These are phyloP conservation scores for Spea bombifrons DNA, from an alignment of 2,113 vertebrate species.

Conservation along the genomic window DNA sequence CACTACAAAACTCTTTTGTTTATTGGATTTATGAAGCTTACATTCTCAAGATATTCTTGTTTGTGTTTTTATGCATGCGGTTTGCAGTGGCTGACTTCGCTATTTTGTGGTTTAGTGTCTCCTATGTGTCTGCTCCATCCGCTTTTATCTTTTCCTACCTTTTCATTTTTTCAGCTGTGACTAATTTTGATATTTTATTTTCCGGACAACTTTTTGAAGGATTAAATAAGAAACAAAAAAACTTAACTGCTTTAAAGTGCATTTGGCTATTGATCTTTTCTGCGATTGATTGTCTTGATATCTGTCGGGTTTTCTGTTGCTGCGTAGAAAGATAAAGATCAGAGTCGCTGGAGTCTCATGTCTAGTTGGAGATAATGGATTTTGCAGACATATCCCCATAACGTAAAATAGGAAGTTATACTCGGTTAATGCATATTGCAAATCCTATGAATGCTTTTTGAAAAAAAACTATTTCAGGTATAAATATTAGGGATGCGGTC, in stretches of 20 bases:
- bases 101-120: constrained; percentile 40
- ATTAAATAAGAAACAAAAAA: neutral
- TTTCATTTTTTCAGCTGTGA: constrained; percentile 47
- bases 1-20: neutral
- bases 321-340: constrained; percentile 29
- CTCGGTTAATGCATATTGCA: too few relatives aligned
- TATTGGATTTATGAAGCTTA: neutral
- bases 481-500: too few relatives aligned
- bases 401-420: too few relatives aligned
- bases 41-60: constrained; percentile 24
- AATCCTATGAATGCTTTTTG: too few relatives aligned
- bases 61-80: constrained; percentile 21
- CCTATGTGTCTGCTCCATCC: constrained; percentile 37
- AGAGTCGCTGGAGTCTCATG: neutral
- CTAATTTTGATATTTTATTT: constrained; percentile 40
- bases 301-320: constrained; percentile 13
- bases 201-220: constrained; percentile 29
- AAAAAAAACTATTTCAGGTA: too few relatives aligned
- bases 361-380: neutral
- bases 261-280: constrained; percentile 22
- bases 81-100: constrained; percentile 13
- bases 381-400: constrained; percentile 9
- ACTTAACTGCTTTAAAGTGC: constrained; percentile 5
- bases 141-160: constrained; percentile 42
- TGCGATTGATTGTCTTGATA: constrained; percentile 25